Evolutionary conservation across 2,113 vertebrate species (phyloP), one percentile per base, ranked within the genome.

Genomic region (Peromyscus leucopus): DNA sequence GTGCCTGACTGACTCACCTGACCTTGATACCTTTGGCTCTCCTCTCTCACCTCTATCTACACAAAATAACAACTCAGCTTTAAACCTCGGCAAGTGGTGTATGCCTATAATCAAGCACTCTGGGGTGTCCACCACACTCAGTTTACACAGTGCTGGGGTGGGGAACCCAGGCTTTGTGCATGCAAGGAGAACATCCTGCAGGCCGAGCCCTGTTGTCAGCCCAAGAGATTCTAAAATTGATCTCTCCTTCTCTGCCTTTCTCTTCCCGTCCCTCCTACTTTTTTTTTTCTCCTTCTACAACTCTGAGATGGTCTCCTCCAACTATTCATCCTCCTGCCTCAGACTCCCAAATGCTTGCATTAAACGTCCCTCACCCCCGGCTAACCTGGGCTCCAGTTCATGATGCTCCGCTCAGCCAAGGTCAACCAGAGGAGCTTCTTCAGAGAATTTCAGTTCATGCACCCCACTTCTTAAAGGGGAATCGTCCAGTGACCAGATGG

Each of bases 381-480:
- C 80, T 63, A 13, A 39, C 13, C 6, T 24, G 55, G 36, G 80
- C 36, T 24, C 78, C 33, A 61, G 48, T 72, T 72, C 22, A 0
- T 16, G 48, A 55, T 10, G 19, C 21, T 51, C 63, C 10, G 19
- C 39, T 69, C 67, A 28, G 67, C 33, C 67, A 75, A 59, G 22
- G 15, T 42, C 26, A 21, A 39, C 15, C 36, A 39, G 36, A 19
- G 39, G 17, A 57, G 3, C 69, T 57, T 21, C 69, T 72, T 74
- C 15, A 5, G 67, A 88, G 36, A 74, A 39, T 24, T 89, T 59
- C 71, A 75, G 22, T 59, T 13, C 26, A 59, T 10, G 98, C 98
- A 7, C 89, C 98, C 96, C 98, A 95, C 95, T 99, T 94, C 97
- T 99, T 98, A 98, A 89, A 69, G n/a, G 48, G 42, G 46, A 89